Conservation (phyloP, 2,797 vertebrate species). For the Pelochelys cantorii region DNA sequence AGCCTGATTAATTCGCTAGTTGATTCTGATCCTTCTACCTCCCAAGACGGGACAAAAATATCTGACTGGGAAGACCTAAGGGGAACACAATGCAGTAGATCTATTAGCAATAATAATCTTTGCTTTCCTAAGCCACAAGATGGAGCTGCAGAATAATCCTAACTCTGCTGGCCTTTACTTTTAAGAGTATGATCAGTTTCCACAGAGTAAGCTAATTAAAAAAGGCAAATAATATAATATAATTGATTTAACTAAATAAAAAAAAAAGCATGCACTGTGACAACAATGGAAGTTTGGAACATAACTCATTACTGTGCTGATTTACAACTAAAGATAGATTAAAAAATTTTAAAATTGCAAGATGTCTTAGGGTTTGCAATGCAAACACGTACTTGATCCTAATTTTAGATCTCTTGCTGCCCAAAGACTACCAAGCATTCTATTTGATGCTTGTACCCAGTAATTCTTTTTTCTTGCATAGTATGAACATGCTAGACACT, state of each 20-base stretch:
- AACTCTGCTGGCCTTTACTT: neutral
- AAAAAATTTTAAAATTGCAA: neutral
- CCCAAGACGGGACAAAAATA: conserved; percentile 80
- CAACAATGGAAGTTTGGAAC: neutral
- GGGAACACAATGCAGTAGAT: conserved; percentile 10
- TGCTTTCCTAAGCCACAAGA: conserved; percentile 35
- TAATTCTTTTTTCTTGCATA: neutral
- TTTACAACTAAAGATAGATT: neutral
- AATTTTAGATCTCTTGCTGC: conserved; percentile 12
- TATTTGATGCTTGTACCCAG: neutral
- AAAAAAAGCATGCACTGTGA: neutral
- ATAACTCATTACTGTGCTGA: neutral
- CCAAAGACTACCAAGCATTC: neutral
- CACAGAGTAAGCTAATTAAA: neutral
- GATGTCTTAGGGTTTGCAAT: neutral
- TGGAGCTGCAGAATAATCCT: conserved; percentile 38
- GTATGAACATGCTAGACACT: neutral
- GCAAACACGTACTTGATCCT: neutral
- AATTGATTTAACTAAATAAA: neutral
- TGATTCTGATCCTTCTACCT: conserved; percentile 84
- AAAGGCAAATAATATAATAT: neutral
- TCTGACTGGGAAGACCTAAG: conserved; percentile 74
- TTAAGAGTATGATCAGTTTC: rapidly evolving
- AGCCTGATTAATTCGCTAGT: conserved; percentile 88
- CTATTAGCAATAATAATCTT: neutral